These are phyloP conservation scores for Acleris sparsana DNA, from an alignment of 2,888 invertebrate species.

Conservation along the genomic window DNA sequence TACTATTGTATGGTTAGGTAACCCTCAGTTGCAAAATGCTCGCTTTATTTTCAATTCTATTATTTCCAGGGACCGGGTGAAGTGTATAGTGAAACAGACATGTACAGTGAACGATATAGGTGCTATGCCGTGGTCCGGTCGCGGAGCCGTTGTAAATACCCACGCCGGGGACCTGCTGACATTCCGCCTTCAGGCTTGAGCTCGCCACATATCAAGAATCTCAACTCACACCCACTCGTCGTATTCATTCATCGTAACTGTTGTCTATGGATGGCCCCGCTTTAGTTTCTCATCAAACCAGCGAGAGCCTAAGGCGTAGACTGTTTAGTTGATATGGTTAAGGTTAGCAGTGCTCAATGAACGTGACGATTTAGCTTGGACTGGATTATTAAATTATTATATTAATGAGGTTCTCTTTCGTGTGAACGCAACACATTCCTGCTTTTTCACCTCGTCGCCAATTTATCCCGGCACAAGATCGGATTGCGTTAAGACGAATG, in stretches of 20 bases:
- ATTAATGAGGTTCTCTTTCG: slow-evolving; percentile 17
- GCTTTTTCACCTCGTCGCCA: slow-evolving; percentile 23
- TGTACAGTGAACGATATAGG: slow-evolving; percentile 78
- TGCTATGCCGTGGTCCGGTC: slow-evolving; percentile 61
- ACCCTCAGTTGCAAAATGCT: neutral
- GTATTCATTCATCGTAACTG: slow-evolving; percentile 1
- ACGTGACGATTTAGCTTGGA: slow-evolving; percentile 27
- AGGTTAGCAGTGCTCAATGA: slow-evolving; percentile 33
- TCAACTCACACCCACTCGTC: slow-evolving; percentile 54
- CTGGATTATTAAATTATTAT: slow-evolving; percentile 23
- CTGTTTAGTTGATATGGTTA: slow-evolving; percentile 36
- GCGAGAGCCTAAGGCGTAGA: slow-evolving; percentile 62
- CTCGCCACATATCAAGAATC: slow-evolving; percentile 79
- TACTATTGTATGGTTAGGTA: no score
- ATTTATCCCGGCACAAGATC: slow-evolving; percentile 2
- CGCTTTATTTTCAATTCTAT: slow-evolving; percentile 8
- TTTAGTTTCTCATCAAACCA: slow-evolving; percentile 39
- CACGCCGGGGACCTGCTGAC: slow-evolving; percentile 43
- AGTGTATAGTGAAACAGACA: slow-evolving; percentile 58
- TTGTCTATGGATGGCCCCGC: slow-evolving; percentile 4
- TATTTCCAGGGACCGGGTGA: slow-evolving; percentile 44
- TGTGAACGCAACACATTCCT: slow-evolving; percentile 31
- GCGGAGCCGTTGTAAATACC: slow-evolving; percentile 34
- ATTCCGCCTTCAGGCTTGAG: slow-evolving; percentile 64
- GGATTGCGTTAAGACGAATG: slow-evolving; percentile 27